Evolutionary conservation across 2,797 vertebrate species (phyloP), one percentile per base, ranked within the genome.

Genomic region (Oryzias dopingdopingensis): DNA sequence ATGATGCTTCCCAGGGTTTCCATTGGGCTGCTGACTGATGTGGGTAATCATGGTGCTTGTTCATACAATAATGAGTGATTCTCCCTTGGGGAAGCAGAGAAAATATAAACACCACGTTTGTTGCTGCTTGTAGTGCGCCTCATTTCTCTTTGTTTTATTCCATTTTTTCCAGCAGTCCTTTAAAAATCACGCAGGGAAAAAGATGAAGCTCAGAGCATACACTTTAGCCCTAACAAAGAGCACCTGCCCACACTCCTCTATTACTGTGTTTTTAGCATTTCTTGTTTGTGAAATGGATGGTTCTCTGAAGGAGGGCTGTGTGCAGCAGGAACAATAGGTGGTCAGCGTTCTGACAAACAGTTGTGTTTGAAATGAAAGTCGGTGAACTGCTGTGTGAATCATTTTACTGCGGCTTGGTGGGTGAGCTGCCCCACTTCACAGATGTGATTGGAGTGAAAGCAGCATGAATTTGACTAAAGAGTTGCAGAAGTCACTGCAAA

Each of bases 1-100:
- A 16, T 69, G 76, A 84, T 82, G 74, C 62, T 72, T 85, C 80
- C 74, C 57, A 52, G 56, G 61, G 69, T 81, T 82, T 86, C 70
- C 80, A 75, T 67, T 52, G 65, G 43, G 52, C 49, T 53, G 70
- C 75, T 71, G 80, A 86, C 70, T 72, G 76, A 86, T 82, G 77
- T 16, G 37, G 62, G 72, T 72, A 82, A 86, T 88, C 64, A 72
- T 56, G 54, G 54, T 42, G 79, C 56, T 60, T 63, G 65, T 70
- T 24, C 64, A 71, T 61, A 67, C 56, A 75, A 82, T 77, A 52
- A 77, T 74, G 65, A 82, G 22, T 70, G 64, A 78, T 80, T 72
- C 60, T 80, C 69, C 63, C 70, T 0, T 4, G 45, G 64, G 60
- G 49, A 17, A 26, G 51, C 46, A 16, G 15, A 54, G 45, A 49